Conservation (phyloP, 2,888 invertebrate species). For the Iselma pallidipennis region DNA sequence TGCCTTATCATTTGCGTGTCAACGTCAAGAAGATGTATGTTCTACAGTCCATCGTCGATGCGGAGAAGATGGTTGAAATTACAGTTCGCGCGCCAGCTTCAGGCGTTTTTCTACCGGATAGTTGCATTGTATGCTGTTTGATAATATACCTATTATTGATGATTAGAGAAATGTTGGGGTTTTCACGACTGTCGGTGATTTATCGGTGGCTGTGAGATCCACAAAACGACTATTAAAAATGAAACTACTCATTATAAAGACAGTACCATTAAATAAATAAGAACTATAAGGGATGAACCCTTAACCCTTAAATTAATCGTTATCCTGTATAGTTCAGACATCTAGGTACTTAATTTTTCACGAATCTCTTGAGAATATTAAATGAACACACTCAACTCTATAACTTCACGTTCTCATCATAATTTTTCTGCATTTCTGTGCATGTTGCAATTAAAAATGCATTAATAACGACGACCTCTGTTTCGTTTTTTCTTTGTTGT, state of each 20-base stretch:
- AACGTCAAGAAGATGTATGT: slow-evolving; percentile 46
- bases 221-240: background rate
- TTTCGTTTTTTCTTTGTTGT: background rate
- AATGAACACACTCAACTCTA: no score
- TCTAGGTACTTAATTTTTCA: background rate
- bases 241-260: background rate
- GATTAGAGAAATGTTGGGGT: slow-evolving; percentile 21
- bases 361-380: background rate
- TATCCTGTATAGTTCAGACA: background rate
- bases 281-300: no score
- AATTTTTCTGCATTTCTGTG: background rate
- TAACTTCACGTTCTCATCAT: background rate
- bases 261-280: no score
- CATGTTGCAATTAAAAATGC: background rate
- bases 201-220: slow-evolving; percentile 14
- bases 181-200: slow-evolving; percentile 20
- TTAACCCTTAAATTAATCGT: background rate
- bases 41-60: slow-evolving; percentile 18
- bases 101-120: slow-evolving; percentile 42
- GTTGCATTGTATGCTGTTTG: slow-evolving; percentile 32
- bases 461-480: background rate
- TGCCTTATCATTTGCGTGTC: slow-evolving; percentile 47
- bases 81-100: slow-evolving; percentile 38
- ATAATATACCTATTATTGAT: slow-evolving; percentile 22
- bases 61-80: slow-evolving; percentile 38